These are phyloP conservation scores for Halocaridina rubra DNA, from an alignment of 2,888 invertebrate genomes.

Conservation along the genomic window DNA sequence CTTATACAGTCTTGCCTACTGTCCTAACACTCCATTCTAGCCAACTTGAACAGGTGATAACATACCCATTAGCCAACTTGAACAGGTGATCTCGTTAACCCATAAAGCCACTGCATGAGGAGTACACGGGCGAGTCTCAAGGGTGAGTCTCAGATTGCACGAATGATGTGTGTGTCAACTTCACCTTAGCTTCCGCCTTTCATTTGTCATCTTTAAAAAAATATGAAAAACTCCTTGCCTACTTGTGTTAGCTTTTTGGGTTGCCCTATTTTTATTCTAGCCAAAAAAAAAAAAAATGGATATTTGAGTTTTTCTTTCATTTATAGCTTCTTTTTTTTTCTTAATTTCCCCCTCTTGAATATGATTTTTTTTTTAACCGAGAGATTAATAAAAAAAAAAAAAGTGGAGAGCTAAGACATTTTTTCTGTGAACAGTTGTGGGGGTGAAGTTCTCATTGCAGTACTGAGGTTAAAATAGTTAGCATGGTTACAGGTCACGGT, in stretches of 20 bases:
- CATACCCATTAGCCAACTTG: too few relatives aligned
- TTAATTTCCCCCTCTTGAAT: too few relatives aligned
- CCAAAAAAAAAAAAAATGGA: too few relatives aligned
- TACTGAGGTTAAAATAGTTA: conserved; percentile 52
- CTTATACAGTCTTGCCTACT: too few relatives aligned
- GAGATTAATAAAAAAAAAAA: too few relatives aligned
- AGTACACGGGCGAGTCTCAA: not conserved
- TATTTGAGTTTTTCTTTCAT: too few relatives aligned
- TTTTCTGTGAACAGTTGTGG: conserved; percentile 10
- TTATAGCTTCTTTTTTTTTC: too few relatives aligned
- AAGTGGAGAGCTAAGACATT: conserved; percentile 47
- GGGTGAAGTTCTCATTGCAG: conserved; percentile 17
- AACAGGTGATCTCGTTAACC: too few relatives aligned
- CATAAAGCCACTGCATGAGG: too few relatives aligned
- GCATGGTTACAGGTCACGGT: conserved; percentile 60
- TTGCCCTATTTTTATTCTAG: conserved; percentile 47
- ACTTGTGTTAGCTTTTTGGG: conserved; percentile 59
- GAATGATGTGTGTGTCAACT: conserved; percentile 45
- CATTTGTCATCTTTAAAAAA: conserved; percentile 37
- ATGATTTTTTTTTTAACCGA: too few relatives aligned
- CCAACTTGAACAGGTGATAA: too few relatives aligned
- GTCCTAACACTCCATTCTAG: too few relatives aligned
- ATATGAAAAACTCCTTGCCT: conserved; percentile 51
- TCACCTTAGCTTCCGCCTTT: conserved; percentile 23
- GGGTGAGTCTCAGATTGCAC: not conserved